These are phyloP conservation scores for Euphonia xanthogaster DNA, from an alignment of 2,797 vertebrate genomes.

Conservation along the genomic window DNA sequence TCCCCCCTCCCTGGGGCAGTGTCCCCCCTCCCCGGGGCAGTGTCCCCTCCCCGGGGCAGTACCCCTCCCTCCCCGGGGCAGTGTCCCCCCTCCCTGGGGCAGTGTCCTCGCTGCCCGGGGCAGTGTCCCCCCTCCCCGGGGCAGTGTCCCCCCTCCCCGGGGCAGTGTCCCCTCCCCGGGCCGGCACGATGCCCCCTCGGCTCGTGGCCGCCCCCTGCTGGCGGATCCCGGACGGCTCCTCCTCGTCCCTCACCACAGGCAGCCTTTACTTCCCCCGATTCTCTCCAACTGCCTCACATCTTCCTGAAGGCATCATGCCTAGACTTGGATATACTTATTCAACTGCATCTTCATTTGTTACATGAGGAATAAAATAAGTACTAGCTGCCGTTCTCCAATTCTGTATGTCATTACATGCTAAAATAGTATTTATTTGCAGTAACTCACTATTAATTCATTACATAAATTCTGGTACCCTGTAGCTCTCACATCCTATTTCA, in stretches of 20 bases:
- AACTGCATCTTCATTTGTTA: neutral
- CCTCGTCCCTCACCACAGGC: neutral
- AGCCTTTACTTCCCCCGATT: accelerated
- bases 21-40: too few species aligned
- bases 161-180: neutral
- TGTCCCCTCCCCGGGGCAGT: too few species aligned
- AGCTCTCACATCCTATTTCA: neutral
- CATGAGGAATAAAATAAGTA: neutral
- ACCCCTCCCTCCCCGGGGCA: too few species aligned
- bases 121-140: accelerated
- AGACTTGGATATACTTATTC: neutral
- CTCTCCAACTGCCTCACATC: neutral
- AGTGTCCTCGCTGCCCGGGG: neutral
- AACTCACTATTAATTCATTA: neutral
- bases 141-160: neutral
- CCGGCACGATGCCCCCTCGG: too few species aligned
- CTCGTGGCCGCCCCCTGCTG: neutral
- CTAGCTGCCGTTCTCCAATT: neutral
- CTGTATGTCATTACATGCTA: neutral
- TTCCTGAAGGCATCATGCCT: neutral
- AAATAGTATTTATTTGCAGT: neutral
- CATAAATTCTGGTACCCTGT: neutral
- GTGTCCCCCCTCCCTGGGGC: too few species aligned
- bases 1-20: too few species aligned
- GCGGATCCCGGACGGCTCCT: neutral